Conservation (phyloP, 35 echinoderm and acorn worm species). For the Apostichopus californicus region DNA sequence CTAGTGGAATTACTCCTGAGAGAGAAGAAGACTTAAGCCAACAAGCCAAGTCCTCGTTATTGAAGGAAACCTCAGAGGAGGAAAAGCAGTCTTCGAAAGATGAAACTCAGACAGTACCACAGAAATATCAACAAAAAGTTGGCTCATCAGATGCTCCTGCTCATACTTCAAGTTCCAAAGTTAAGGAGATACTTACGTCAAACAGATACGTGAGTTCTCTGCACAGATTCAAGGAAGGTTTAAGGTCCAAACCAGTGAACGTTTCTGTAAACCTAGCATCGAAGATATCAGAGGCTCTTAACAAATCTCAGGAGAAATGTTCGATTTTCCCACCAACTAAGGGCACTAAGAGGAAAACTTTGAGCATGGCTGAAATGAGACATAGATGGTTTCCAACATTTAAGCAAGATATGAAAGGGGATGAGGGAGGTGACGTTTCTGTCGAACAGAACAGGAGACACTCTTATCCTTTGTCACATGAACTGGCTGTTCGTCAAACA, state of each 20-base stretch:
- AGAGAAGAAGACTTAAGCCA: too few species aligned
- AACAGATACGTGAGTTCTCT: constrained; percentile 5
- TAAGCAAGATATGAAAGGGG: neutral
- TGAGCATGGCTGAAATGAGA: neutral
- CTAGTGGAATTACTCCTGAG: too few species aligned
- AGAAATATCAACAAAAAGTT: neutral
- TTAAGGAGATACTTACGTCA: neutral
- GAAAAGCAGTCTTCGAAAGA: too few species aligned
- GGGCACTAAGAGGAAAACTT: neutral
- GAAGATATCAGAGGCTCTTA: constrained; percentile 9
- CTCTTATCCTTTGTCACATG: constrained; percentile 5
- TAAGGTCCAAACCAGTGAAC: neutral
- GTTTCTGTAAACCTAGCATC: neutral
- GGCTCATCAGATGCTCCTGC: neutral
- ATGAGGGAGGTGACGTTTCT: neutral
- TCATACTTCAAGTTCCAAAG: neutral
- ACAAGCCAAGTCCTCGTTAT: too few species aligned
- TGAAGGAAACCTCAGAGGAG: too few species aligned
- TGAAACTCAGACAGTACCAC: neutral
- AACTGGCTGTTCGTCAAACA: neutral
- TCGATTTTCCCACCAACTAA: neutral
- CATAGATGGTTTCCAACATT: neutral
- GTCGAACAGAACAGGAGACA: neutral
- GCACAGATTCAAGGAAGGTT: constrained; percentile 32
- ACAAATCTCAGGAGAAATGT: neutral